Conservation (phyloP, 1,140 invertebrate genomes). For the Zaprionus tsacasi region DNA sequence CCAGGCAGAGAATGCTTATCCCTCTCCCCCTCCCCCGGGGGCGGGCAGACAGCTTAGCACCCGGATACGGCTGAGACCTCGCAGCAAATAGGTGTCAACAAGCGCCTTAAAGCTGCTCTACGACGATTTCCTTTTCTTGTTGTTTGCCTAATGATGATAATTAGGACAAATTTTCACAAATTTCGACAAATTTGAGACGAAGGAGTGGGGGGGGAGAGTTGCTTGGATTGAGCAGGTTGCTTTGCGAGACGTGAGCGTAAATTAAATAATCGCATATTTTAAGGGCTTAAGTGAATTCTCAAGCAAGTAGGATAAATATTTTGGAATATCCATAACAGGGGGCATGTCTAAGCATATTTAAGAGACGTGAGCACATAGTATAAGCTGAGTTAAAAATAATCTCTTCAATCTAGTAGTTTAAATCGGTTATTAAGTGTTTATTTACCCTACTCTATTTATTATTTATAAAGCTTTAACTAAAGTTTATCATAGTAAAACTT, state of each 20-base stretch:
- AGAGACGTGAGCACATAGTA: no score
- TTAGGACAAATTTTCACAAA: slow-evolving; percentile 49
- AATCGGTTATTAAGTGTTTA: no score
- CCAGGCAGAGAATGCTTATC: background rate
- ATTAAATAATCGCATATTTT: background rate
- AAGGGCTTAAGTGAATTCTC: background rate
- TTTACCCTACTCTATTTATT: no score
- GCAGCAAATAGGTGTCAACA: slow-evolving; percentile 52
- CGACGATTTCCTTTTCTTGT: slow-evolving; percentile 53
- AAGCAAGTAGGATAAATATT: background rate
- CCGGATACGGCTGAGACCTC: slow-evolving; percentile 30
- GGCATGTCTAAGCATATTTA: no score
- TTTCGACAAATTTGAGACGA: slow-evolving; percentile 14
- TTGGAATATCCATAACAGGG: background rate
- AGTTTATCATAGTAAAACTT: no score
- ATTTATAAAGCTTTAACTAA: no score
- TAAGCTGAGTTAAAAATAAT: no score
- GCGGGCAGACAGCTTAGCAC: slow-evolving; percentile 22
- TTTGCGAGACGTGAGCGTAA: background rate
- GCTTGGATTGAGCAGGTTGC: background rate
- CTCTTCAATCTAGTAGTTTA: no score
- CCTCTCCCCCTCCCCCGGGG: background rate
- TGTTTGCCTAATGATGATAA: slow-evolving; percentile 63
- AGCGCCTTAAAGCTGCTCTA: slow-evolving; percentile 67
- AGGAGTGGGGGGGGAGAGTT: no score